These are phyloP conservation scores for Pterophyllum scalare DNA, from an alignment of 2,113 vertebrate genomes.

Conservation along the genomic window DNA sequence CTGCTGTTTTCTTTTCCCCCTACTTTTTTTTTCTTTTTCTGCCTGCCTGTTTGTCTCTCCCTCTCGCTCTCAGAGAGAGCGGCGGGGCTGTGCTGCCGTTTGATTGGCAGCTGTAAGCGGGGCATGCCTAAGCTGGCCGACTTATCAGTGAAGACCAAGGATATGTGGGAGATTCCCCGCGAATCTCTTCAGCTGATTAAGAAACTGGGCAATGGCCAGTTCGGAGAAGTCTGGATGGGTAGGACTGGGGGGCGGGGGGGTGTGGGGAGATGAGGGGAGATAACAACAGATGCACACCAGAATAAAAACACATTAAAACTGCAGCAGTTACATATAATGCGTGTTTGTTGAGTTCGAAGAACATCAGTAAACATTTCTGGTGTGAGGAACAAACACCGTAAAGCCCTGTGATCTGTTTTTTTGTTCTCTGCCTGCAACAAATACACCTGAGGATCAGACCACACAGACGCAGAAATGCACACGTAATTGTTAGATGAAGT, in stretches of 20 bases:
- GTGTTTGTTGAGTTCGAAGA: conserved; percentile 16
- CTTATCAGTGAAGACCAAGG: conserved; percentile 95
- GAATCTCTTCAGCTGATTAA: conserved; percentile 93
- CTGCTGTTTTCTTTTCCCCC: conserved; percentile 39
- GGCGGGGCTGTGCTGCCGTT: conserved; percentile 89
- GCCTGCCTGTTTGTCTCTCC: conserved; percentile 47
- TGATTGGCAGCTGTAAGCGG: conserved; percentile 89
- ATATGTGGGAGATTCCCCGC: conserved; percentile 93
- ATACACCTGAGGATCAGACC: conserved; percentile 6
- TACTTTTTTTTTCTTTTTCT: not conserved
- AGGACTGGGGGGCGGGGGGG: conserved; percentile 59
- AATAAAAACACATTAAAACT: conserved; percentile 32
- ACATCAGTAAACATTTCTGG: conserved; percentile 27
- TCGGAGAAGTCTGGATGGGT: conserved; percentile 97
- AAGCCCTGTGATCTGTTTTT: conserved; percentile 27
- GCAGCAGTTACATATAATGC: conserved; percentile 5
- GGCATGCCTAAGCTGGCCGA: conserved; percentile 92
- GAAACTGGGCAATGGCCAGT: conserved; percentile 93
- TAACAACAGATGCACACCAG: conserved; percentile 58
- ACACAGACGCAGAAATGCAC: conserved; percentile 4
- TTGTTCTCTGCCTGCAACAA: conserved; percentile 1
- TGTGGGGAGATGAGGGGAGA: conserved; percentile 10
- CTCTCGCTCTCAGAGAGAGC: conserved; percentile 83
- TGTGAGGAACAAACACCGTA: conserved; percentile 12
- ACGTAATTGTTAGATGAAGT: not conserved